phyloP scores from a whole-genome alignment of 2,888 invertebrate genomes.

The Harpalus rufipes region DNA sequence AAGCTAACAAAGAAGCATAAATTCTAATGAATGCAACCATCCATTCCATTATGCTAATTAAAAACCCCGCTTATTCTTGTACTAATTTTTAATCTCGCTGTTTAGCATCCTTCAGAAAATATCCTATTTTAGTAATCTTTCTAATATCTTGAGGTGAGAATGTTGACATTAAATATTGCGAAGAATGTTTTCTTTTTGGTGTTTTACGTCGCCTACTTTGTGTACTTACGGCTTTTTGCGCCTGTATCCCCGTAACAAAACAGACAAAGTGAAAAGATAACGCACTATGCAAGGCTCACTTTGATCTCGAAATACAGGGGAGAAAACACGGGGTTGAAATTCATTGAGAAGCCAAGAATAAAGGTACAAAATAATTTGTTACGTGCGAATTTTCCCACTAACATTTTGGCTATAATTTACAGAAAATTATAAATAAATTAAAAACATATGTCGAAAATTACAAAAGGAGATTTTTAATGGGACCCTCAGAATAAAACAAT shows the following conservation, averaged over 20 bases:
- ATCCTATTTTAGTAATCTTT: conserved; percentile 51
- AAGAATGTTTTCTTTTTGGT: conserved; percentile 53
- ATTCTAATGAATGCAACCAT: conserved; percentile 5
- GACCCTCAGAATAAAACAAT: no score
- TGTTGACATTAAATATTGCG: conserved; percentile 53
- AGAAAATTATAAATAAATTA: no score
- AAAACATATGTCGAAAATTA: no score
- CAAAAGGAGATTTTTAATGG: no score
- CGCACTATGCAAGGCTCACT: conserved; percentile 45
- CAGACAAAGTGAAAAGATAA: conserved; percentile 60
- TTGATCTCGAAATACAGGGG: conserved; percentile 56
- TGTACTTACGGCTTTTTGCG: conserved; percentile 44
- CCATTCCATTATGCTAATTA: conserved; percentile 49
- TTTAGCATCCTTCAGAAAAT: conserved; percentile 39
- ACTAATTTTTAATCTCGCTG: conserved; percentile 59
- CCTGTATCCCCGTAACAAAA: conserved; percentile 42
- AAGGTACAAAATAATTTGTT: neutral
- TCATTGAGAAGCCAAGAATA: neutral
- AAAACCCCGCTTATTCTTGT: conserved; percentile 40
- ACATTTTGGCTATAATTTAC: no score
- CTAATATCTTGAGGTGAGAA: conserved; percentile 20
- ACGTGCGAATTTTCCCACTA: neutral
- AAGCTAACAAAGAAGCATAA: neutral
- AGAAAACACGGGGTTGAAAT: conserved; percentile 14
- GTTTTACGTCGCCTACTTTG: conserved; percentile 23